These are phyloP conservation scores for Selene dorsalis DNA, from an alignment of 2,797 vertebrate species.

Conservation along the genomic window DNA sequence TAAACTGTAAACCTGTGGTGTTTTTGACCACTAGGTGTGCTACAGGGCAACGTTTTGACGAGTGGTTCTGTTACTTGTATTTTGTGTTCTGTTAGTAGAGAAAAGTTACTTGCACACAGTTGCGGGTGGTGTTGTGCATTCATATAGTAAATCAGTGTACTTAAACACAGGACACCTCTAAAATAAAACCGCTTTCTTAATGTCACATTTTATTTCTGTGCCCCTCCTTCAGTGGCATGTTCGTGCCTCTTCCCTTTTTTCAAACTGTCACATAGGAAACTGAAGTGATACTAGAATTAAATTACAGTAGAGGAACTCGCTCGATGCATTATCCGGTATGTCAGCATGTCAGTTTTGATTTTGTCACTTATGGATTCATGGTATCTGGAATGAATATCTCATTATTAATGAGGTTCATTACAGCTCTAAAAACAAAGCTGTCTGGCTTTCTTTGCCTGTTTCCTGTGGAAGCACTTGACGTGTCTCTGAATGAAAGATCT, in stretches of 20 bases:
- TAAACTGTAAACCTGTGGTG: too few species aligned
- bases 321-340: neutral
- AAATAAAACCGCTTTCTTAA: neutral
- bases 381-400: constrained; percentile 38
- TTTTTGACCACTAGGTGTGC: neutral
- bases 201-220: neutral
- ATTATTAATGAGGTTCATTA: constrained; percentile 55
- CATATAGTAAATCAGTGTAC: neutral
- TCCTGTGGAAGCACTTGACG: constrained; percentile 46
- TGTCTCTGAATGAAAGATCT: constrained; percentile 48
- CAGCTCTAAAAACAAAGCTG: constrained; percentile 34
- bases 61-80: neutral
- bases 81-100: neutral
- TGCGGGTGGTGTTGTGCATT: neutral
- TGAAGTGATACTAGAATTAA: neutral
- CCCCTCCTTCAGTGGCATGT: neutral
- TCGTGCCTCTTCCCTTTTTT: constrained; percentile 1
- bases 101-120: neutral
- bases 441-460: constrained; percentile 37
- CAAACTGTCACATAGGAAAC: constrained; percentile 1
- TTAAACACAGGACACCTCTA: neutral
- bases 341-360: neutral
- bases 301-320: neutral
- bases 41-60: neutral
- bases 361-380: constrained; percentile 27